Percentiles rank a stretch among this genome's conserved stretches.
phyloP scores from a whole-genome alignment of 1,140 invertebrate species.

The Cherax destructor region DNA sequence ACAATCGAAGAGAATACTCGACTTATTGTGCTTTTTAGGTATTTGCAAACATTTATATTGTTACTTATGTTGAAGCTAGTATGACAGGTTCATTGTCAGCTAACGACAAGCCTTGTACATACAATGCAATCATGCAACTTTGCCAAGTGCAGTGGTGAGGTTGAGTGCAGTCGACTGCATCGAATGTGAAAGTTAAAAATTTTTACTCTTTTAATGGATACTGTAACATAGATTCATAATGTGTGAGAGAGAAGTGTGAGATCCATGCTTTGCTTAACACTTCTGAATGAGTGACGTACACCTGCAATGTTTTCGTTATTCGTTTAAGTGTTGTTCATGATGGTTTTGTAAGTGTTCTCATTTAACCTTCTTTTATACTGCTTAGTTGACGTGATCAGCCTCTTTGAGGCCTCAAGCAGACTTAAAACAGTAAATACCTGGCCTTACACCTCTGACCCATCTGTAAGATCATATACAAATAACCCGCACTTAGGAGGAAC shows the following conservation, averaged over 20 bases:
- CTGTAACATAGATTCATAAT: conserved; percentile 32
- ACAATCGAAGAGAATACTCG: not conserved
- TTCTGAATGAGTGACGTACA: not conserved
- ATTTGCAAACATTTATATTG: conserved; percentile 41
- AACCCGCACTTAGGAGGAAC: too few species aligned
- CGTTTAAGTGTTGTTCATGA: conserved; percentile 29
- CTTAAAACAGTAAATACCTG: too few species aligned
- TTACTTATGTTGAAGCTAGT: conserved; percentile 41
- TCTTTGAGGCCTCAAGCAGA: not conserved
- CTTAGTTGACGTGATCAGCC: conserved; percentile 9
- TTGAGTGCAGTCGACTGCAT: not conserved
- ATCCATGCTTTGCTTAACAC: not conserved
- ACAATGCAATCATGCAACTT: conserved; percentile 18
- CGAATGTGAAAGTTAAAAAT: conserved; percentile 26
- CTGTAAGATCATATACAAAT: too few species aligned
- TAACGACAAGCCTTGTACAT: not conserved
- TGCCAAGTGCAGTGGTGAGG: conserved; percentile 1
- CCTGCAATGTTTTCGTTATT: conserved; percentile 28
- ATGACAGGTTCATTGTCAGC: conserved; percentile 1
- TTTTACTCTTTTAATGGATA: conserved; percentile 55
- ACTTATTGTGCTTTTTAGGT: conserved; percentile 22
- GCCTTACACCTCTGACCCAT: too few species aligned
- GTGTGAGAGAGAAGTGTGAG: conserved; percentile 20
- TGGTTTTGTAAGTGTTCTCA: conserved; percentile 40
- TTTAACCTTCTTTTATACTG: conserved; percentile 34